Percentiles rank a stretch among this genome's conserved stretches.
Conservation (phyloP, 2,888 invertebrate species). For the Oeneis ivallda region DNA sequence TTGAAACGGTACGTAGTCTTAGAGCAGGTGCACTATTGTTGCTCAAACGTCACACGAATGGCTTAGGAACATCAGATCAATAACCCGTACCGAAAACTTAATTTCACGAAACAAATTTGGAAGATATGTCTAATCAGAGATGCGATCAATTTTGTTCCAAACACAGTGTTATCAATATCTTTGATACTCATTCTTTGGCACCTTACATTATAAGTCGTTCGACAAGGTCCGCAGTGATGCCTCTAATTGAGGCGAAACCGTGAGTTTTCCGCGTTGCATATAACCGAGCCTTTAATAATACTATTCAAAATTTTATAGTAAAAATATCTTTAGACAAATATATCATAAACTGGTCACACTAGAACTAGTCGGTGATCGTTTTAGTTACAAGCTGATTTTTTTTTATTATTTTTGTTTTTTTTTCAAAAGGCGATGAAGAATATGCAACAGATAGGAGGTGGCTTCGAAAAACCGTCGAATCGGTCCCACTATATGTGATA, state of each 20-base stretch:
- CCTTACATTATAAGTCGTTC: slow-evolving; percentile 69
- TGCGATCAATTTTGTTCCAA: slow-evolving; percentile 68
- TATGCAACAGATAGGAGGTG: slow-evolving; percentile 59
- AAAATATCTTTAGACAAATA: slow-evolving; percentile 40
- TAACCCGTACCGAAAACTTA: slow-evolving; percentile 75
- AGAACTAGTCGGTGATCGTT: slow-evolving; percentile 46
- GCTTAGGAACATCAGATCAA: slow-evolving; percentile 80
- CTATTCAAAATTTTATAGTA: slow-evolving; percentile 39
- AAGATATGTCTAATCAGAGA: slow-evolving; percentile 70
- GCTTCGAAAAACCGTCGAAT: slow-evolving; percentile 44
- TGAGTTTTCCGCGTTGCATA: slow-evolving; percentile 51
- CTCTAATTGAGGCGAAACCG: slow-evolving; percentile 50
- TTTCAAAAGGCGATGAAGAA: slow-evolving; percentile 64
- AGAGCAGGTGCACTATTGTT: slow-evolving; percentile 54
- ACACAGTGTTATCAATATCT: slow-evolving; percentile 61
- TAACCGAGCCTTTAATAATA: slow-evolving; percentile 49
- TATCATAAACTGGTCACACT: slow-evolving; percentile 45
- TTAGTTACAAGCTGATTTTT: slow-evolving; percentile 31
- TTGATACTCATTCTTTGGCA: slow-evolving; percentile 81
- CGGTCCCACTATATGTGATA: slow-evolving; percentile 65
- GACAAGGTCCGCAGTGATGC: slow-evolving; percentile 45
- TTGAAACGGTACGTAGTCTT: slow-evolving; percentile 37
- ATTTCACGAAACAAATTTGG: slow-evolving; percentile 69
- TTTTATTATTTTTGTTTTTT: slow-evolving; percentile 40
- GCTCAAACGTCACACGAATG: slow-evolving; percentile 66